phyloP scores from a whole-genome alignment of 1,140 invertebrate genomes.

The Phymastichus coffea region DNA sequence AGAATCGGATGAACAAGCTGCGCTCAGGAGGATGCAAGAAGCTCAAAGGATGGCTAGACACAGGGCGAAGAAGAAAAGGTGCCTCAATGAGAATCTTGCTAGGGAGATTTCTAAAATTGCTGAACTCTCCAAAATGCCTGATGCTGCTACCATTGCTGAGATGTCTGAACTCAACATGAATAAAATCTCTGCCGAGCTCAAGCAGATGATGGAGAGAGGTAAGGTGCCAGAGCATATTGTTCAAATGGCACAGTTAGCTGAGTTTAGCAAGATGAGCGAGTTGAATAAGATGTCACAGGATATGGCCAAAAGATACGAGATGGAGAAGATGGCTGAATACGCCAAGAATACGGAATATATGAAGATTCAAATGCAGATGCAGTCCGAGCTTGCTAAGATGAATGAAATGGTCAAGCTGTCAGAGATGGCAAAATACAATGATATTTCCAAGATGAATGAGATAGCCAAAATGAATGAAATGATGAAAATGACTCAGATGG shows the following conservation, averaged over 20 bases:
- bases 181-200: conserved; percentile 54
- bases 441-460: conserved; percentile 52
- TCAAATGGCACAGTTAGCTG: conserved; percentile 55
- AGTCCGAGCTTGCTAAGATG: conserved; percentile 49
- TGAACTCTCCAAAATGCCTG: conserved; percentile 53
- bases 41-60: conserved; percentile 54
- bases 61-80: conserved; percentile 54
- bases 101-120: conserved; percentile 55
- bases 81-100: conserved; percentile 52
- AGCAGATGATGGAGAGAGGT: conserved; percentile 56
- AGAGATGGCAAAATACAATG: conserved; percentile 53
- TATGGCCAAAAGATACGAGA: conserved; percentile 54
- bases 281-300: conserved; percentile 54
- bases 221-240: conserved; percentile 56
- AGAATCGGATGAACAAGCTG: conserved; percentile 51
- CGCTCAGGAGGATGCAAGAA: conserved; percentile 53
- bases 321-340: conserved; percentile 55
- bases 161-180: conserved; percentile 57
- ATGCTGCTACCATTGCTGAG: conserved; percentile 49
- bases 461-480: conserved; percentile 51
- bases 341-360: conserved; percentile 52
- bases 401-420: conserved; percentile 54
- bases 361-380: conserved; percentile 54
- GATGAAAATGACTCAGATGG: conserved; percentile 55
- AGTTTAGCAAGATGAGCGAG: conserved; percentile 55